Evolutionary conservation across 2,113 vertebrate genomes (phyloP), one percentile per base, ranked within the genome.

Genomic region (Albula goreensis): DNA sequence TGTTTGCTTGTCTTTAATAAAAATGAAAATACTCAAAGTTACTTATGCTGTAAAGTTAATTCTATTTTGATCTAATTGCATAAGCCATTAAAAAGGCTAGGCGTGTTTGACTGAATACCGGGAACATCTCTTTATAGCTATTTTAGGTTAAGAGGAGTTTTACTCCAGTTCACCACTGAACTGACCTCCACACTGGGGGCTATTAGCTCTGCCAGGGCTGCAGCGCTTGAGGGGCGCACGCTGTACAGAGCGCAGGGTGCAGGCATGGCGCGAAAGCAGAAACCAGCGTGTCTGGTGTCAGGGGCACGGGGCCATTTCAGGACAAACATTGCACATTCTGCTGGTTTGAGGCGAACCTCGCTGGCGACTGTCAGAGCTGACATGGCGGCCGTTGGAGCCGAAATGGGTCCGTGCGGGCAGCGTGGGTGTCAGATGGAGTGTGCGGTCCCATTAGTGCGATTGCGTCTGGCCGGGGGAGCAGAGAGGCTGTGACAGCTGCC

Each of bases 401-500:
- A 12, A 56, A 56, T 31, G 70, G 70, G n/a, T 74, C 22, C n/a
- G 10, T n/a, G 22, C 70, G n/a, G 70, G n/a, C n/a, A 66, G 70
- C n/a, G n/a, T 8, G 70, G 70, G 70, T 74, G 70, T 74, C 70
- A 31, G 70, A 74, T 74, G n/a, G 5, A 74, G 70, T 10, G 9
- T 31, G 70, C 49, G 48, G 12, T 17, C 50, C 78, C 78, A 80
- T 80, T 80, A 82, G 50, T 56, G 51, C 1, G 50, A 50, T 31
- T 57, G 25, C 13, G 22, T 49, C 80, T 82, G 1, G 25, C 53
- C 3, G 41, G 50, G 81, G 51, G 51, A 56, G 81, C 12, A 31
- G 81, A 8, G 66, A 53, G 49, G 41, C 49, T 31, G 48, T 17
- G 70, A 85, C 84, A 57, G 74, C 77, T 79, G 51, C 74, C 70